Base-by-base conservation (phyloP, 2,797 vertebrate species). In the Psittacula derbiana region DNA sequence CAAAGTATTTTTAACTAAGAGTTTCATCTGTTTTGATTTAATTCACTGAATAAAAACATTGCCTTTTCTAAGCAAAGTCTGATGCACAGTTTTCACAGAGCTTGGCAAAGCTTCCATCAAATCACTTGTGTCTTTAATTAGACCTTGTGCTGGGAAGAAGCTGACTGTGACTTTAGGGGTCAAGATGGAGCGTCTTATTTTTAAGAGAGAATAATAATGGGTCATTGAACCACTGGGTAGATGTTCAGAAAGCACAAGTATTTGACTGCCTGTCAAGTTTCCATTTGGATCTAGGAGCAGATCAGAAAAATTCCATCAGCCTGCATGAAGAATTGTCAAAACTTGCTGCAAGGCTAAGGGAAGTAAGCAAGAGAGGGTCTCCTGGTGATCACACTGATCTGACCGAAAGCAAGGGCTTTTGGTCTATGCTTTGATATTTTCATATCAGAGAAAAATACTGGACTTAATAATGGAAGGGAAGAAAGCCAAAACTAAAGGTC, bases 51-150 rank as follows among this genome's bases (percentile, higher is more conserved):
- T 52, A 84, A 91, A 94, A 76, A 25, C 21, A 71, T 17, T 58
- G 15, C 27, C 4, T 92, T 88, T 92, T 73, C 50, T 61, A 73
- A 85, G 36, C 4, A 87, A 89, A 94, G 85, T 86, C 41, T 73
- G 30, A 44, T 49, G 55, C 36, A 70, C 8, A 53, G n/a, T 66
- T 96, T 91, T 88, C 70, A 67, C 33, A 80, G 44, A 52, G 19
- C 49, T 84, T 92, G 70, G 57, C 66, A 91, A 75, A 60, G 70
- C 33, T 94, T 90, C 24, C 2, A 8, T 46, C 60, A 67, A 41
- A 76, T 64, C 17, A 47, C 50, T 90, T 84, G 36, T 90, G 24
- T 69, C 64, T 90, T 93, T 88, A 81, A 81, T 94, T 93, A 94
- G 47, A 53, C 23, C 12, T 84, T 72, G 43, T 80, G 24, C 72